These are phyloP conservation scores for Hypomecis atomaria DNA, from an alignment of 2,888 invertebrate species.

Conservation along the genomic window DNA sequence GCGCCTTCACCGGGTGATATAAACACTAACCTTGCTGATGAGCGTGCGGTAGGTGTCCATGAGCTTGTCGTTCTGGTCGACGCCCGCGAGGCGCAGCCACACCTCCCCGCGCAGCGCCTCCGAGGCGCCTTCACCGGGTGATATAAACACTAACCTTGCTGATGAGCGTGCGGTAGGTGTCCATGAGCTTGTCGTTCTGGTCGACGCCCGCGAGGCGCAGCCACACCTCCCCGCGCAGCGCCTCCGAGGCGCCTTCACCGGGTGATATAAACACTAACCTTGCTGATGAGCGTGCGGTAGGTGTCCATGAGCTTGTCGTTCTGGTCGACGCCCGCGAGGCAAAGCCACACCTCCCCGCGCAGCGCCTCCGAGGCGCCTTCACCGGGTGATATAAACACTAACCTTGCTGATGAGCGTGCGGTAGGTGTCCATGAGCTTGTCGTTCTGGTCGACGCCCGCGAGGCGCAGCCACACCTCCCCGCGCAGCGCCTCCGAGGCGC, in stretches of 20 bases:
- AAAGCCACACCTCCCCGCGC: too few species aligned
- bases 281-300: conserved; percentile 96
- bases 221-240: too few species aligned
- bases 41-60: conserved; percentile 96
- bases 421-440: conserved; percentile 96
- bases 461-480: conserved; percentile 87
- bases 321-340: conserved; percentile 93
- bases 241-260: too few species aligned
- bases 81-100: conserved; percentile 93
- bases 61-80: conserved; percentile 92
- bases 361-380: too few species aligned
- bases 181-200: conserved; percentile 93
- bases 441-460: conserved; percentile 93
- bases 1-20: too few species aligned
- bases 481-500: too few species aligned
- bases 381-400: conserved; percentile 34
- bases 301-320: conserved; percentile 94
- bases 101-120: too few species aligned
- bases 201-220: conserved; percentile 96
- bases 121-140: too few species aligned
- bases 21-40: conserved; percentile 91
- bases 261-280: conserved; percentile 82
- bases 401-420: conserved; percentile 96
- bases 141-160: conserved; percentile 88
- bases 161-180: conserved; percentile 95